Base-by-base conservation (phyloP, 2,797 vertebrate species). In the Gorsachius magnificus region DNA sequence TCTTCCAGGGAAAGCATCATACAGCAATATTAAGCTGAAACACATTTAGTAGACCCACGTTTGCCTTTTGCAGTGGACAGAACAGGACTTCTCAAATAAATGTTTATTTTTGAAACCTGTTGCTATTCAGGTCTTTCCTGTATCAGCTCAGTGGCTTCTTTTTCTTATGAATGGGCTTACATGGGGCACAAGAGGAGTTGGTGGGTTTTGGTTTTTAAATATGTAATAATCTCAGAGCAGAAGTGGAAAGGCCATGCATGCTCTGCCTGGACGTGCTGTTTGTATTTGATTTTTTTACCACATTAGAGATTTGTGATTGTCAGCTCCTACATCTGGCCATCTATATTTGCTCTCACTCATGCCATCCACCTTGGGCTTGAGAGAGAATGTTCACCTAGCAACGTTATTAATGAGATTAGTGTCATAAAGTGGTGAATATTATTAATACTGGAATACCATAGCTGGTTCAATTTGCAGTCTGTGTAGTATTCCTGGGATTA, bases 391-490 rank as follows among this genome's bases (percentile, higher is more conserved):
- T 14, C 35, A 8, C 41, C 58, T 10, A 26, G 57, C 24, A 3
- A 25, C 7, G 60, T 21, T 57, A 10, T 7, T 29, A 2, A 4
- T 3, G 9, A 57, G n/a, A 3, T 7, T 2, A 6, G 21, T 4
- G 46, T 35, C 10, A 22, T 25, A 4, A 19, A 50, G 63, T 0
- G 29, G 21, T 31, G 21, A 76, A 14, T 5, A 2, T 7, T 19
- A 15, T 6, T 21, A 13, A 6, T 5, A 6, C 22, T 18, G 69
- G 26, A 10, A 11, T 5, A 20, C 13, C 26, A 3, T 4, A 0
- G 10, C 11, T 2, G 1, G 33, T 12, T 22, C 46, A 3, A 1
- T 18, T 10, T 20, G 48, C 26, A 5, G 3, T 5, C 38, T 31
- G 2, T 0, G 8, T 9, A 2, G 53, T 3, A 19, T 33, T 43